Evolutionary conservation across 1,140 invertebrate genomes (phyloP), one percentile per base, ranked within the genome.

Genomic region (Pollicipes pollicipes): DNA sequence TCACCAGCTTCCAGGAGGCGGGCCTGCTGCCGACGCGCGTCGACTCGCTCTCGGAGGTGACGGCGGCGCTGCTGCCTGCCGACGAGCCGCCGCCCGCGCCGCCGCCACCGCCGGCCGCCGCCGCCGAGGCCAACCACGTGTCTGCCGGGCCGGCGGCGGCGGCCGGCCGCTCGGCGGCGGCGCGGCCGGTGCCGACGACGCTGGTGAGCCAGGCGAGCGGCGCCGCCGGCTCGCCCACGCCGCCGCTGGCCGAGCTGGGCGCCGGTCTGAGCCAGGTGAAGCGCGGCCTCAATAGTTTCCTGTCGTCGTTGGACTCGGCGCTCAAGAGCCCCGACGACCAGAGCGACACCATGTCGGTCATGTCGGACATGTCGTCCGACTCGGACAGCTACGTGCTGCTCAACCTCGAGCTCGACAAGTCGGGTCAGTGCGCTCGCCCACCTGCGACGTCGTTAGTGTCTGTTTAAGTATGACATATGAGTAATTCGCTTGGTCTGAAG

Each of bases 261-360:
- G 64, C 64, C 27, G 73, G 74, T 0, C 75, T 74, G 17, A 77
- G 73, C 30, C 71, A 70, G 16, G 71, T 91, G 86, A 88, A 88
- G 73, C 90, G 89, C 77, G 88, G 89, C 8, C 85, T 91, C 72
- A 87, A 84, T 30, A 89, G 85, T 74, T 83, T 91, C 30, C 89
- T 90, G 83, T 89, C 88, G 58, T 89, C 88, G 10, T 84, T 91
- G 68, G 89, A 92, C 79, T 88, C 88, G 27, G 88, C 88, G 8
- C 78, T 91, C 30, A 87, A 87, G 75, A 73, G 72, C 70, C 70
- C 80, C 84, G 0, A 85, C 85, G 1, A 84, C 86, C 0, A 87
- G 90, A 76, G 88, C 30, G 80, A 82, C 70, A 78, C 77, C 6
- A 73, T 81, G 73, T 82, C 81, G 1, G 76, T 82, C 66, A 76